Conservation (phyloP, 1,140 invertebrate genomes). For the Dreissena rostriformis region DNA sequence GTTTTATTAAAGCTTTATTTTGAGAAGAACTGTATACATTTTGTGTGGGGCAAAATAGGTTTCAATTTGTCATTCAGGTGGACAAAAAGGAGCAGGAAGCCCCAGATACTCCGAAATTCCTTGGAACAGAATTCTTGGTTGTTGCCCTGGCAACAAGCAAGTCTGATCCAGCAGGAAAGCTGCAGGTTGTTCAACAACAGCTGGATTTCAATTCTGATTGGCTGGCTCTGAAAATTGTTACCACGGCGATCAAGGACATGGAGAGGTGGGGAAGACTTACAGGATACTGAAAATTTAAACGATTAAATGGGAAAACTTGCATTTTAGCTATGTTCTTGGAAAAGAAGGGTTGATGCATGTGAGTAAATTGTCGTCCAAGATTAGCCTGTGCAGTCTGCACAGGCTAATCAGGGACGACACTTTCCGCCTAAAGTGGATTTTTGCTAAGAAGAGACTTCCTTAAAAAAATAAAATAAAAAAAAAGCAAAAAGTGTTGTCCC, state of each 20-base stretch:
- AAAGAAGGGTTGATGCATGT: too few relatives aligned
- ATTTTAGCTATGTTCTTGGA: too few relatives aligned
- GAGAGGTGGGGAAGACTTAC: constrained; percentile 55
- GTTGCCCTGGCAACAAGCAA: constrained; percentile 60
- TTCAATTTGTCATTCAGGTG: background rate
- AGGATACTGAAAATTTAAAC: too few relatives aligned
- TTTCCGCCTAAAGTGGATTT: too few relatives aligned
- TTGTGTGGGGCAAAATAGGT: background rate
- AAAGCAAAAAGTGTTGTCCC: too few relatives aligned
- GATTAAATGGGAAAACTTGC: too few relatives aligned
- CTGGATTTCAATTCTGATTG: constrained; percentile 49
- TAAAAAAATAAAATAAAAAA: too few relatives aligned
- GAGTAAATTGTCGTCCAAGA: too few relatives aligned
- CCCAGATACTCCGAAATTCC: constrained; percentile 19
- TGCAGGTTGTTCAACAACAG: constrained; percentile 60
- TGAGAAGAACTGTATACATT: constrained; percentile 4
- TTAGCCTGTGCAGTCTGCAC: too few relatives aligned
- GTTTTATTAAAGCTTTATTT: too few relatives aligned
- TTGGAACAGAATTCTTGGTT: constrained; percentile 67
- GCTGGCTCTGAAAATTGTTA: constrained; percentile 40
- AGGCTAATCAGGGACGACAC: too few relatives aligned
- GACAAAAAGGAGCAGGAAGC: constrained; percentile 16
- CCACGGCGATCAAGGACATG: constrained; percentile 53
- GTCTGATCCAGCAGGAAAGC: constrained; percentile 62
- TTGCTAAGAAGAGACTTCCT: too few relatives aligned